Base-by-base conservation (phyloP, 1,140 invertebrate genomes). In the Penaeus indicus region DNA sequence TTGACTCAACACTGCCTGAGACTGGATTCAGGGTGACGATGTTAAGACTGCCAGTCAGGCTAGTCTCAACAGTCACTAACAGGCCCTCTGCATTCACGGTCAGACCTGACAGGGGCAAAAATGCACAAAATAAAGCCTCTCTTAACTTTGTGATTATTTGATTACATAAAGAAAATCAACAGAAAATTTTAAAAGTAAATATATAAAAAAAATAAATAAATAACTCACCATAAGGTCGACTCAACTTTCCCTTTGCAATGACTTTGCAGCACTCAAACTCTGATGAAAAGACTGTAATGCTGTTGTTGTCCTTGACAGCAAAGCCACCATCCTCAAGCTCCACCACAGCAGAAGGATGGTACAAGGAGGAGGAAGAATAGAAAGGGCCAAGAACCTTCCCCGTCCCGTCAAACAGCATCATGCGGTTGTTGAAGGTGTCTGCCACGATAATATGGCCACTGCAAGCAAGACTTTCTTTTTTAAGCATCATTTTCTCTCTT, bases 371-470 rank as follows among this genome's bases (percentile, higher is more conserved):
- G 1, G 62, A 61, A 7, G 64, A 64, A 32, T 84, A 69, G 8
- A 84, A 67, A 18, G 75, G 38, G 16, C 75, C 64, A 18, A 61
- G 27, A 5, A 19, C 22, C 18, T 84, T 64, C 22, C 82, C 82
- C n/a, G 42, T 19, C 25, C 67, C 82, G 5, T 84, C 82, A 54
- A 84, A 84, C 62, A 54, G 82, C 63, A 84, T 69, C 63, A 84
- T 38, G n/a, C 82, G 82, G 63, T 84, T n/a, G 82, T 84, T 84
- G 63, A 84, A 84, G 21, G 82, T 84, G 27, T 84, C 82, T n/a
- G 64, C 67, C 8, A 84, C 82, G 32, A 84, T 38, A 18, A 84
- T 69, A 32, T 42, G 47, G 60, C 75, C 47, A n/a, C 82, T 84
- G 82, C 67, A 80, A 80, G 54, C 54, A 54, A 54, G 54, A 54